Conservation (phyloP, 2,797 vertebrate genomes). For the Rhyacichthys aspro region DNA sequence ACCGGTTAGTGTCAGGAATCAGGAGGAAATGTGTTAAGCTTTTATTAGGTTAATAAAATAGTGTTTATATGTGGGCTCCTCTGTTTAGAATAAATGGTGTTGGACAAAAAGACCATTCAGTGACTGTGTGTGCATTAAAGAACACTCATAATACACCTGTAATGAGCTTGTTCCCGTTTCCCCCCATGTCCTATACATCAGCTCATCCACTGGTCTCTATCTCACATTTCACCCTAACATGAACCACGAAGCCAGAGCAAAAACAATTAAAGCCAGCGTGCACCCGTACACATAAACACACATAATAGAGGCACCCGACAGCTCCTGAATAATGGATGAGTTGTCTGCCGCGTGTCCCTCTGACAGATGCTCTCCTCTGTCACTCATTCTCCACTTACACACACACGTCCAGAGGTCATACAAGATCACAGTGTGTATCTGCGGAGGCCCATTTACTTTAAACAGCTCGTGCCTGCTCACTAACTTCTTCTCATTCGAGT, state of each 20-base stretch:
- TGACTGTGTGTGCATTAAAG: too few relatives aligned
- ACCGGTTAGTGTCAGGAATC: constrained; percentile 34
- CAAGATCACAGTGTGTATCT: constrained; percentile 45
- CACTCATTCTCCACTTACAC: constrained; percentile 59
- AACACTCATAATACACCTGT: not conserved
- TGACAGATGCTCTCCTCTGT: constrained; percentile 76
- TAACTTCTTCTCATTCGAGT: constrained; percentile 11
- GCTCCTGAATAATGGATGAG: constrained; percentile 75
- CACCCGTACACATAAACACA: constrained; percentile 11
- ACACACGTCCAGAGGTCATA: constrained; percentile 54
- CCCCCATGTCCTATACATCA: constrained; percentile 15
- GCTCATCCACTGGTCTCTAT: constrained; percentile 9
- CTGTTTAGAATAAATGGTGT: too few relatives aligned
- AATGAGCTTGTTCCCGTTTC: constrained; percentile 1
- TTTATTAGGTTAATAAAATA: too few relatives aligned
- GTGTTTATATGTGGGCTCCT: too few relatives aligned
- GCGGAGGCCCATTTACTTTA: constrained; percentile 11
- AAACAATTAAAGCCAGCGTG: constrained; percentile 8
- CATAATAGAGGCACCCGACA: not conserved
- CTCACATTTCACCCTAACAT: constrained; percentile 49
- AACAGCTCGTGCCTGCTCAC: constrained; percentile 5
- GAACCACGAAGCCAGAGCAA: constrained; percentile 19
- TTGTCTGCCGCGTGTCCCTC: constrained; percentile 50
- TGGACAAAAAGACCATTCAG: too few relatives aligned
- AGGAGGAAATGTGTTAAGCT: too few relatives aligned